Conservation (phyloP, 1,140 invertebrate genomes). For the Asobara japonica region DNA sequence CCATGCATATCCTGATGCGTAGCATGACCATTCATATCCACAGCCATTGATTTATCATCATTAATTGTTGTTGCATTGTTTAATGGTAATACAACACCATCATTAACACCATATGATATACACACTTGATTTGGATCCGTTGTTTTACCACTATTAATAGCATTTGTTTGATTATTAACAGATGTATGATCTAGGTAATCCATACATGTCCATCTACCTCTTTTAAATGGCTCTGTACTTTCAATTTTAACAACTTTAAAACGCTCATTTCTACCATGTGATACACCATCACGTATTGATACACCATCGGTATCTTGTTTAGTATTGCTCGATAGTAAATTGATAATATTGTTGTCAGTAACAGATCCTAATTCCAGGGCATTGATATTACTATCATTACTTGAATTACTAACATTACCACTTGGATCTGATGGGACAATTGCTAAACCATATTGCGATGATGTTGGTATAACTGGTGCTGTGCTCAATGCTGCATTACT, state of each 20-base stretch:
- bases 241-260: slow-evolving; percentile 98
- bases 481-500: slow-evolving; percentile 78
- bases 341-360: slow-evolving; percentile 67
- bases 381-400: slow-evolving; percentile 72
- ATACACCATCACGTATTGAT: slow-evolving; percentile 72
- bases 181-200: slow-evolving; percentile 91
- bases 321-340: slow-evolving; percentile 59
- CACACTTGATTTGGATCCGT: slow-evolving; percentile 63
- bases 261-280: slow-evolving; percentile 81
- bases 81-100: slow-evolving; percentile 58
- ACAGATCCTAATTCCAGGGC: slow-evolving; percentile 67
- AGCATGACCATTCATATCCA: slow-evolving; percentile 58
- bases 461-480: slow-evolving; percentile 84
- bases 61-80: slow-evolving; percentile 42
- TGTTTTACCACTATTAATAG: slow-evolving; percentile 56
- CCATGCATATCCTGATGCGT: slow-evolving; percentile 55
- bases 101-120: slow-evolving; percentile 64
- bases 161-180: slow-evolving; percentile 65
- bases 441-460: slow-evolving; percentile 83
- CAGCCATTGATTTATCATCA: slow-evolving; percentile 46
- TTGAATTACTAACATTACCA: slow-evolving; percentile 71
- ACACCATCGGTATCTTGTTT: slow-evolving; percentile 70
- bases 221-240: slow-evolving; percentile 91
- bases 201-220: slow-evolving; percentile 95
- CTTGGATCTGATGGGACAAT: slow-evolving; percentile 73